phyloP scores from a whole-genome alignment of 2,113 vertebrate species.

The Abramis brama region DNA sequence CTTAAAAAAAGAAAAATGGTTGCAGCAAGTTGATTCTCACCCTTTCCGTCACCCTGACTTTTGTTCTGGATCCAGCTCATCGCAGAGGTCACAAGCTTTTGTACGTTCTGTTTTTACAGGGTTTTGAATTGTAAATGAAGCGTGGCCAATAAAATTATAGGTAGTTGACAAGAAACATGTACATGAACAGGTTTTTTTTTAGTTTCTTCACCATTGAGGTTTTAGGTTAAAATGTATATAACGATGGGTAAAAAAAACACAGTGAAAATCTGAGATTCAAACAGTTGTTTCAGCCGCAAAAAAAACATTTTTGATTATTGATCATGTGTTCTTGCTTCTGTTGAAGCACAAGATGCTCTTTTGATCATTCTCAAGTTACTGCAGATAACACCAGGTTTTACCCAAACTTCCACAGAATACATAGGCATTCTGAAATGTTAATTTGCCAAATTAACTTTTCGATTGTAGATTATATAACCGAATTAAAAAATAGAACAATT shows the following conservation, averaged over 20 bases:
- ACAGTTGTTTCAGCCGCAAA: neutral
- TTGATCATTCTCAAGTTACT: neutral
- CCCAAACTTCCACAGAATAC: neutral
- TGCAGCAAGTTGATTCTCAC: constrained; percentile 53
- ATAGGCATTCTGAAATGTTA: neutral
- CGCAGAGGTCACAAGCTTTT: constrained; percentile 34
- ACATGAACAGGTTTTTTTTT: neutral
- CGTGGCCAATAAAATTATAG: neutral
- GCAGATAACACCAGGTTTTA: neutral
- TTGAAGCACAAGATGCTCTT: neutral
- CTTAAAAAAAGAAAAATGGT: constrained; percentile 73
- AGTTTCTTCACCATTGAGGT: neutral
- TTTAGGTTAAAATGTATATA: neutral
- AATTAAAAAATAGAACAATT: neutral
- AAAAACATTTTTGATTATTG: neutral
- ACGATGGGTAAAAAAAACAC: neutral
- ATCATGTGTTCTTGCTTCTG: neutral
- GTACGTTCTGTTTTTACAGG: constrained; percentile 25
- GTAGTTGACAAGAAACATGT: neutral
- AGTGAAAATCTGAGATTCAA: neutral
- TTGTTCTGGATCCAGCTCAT: constrained; percentile 44
- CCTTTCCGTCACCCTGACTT: constrained; percentile 37
- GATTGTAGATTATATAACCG: neutral
- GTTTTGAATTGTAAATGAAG: constrained; percentile 25
- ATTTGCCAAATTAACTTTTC: neutral